Evolutionary conservation across 53 echinoderm and acorn worm species (phyloP).

Genomic region (Echinarachnius parma): DNA sequence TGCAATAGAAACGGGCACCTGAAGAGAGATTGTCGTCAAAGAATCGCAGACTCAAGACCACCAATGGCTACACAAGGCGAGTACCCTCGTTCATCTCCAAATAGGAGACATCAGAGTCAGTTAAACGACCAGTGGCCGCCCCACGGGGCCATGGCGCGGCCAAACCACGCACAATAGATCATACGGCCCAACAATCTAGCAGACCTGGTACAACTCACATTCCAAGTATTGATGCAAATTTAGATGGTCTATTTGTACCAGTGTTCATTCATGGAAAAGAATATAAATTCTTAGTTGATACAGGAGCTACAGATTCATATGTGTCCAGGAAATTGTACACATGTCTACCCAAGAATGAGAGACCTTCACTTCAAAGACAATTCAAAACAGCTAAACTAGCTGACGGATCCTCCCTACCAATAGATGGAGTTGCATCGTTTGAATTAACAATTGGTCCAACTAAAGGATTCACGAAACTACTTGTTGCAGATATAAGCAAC

Average conservation of each 20-base stretch:
- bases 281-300: conserved; percentile 16
- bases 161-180: background rate
- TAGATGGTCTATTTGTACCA: background rate
- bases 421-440: background rate
- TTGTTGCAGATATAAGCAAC: conserved; percentile 19
- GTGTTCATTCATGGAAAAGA: background rate
- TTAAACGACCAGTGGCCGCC: conserved; percentile 3
- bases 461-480: background rate
- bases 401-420: background rate
- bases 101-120: background rate
- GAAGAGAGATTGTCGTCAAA: background rate
- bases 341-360: background rate
- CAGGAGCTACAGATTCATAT: conserved; percentile 23
- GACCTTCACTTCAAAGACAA: background rate
- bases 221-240: background rate
- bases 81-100: no score
- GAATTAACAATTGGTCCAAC: conserved; percentile 9
- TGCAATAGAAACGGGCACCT: conserved; percentile 16
- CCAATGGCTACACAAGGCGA: no score
- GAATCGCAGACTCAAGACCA: no score
- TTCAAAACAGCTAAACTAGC: background rate
- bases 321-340: background rate
- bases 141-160: conserved; percentile 31
- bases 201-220: background rate
- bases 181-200: background rate